phyloP scores from a whole-genome alignment of 2,797 vertebrate species.

The Dendrocincla fuliginosa region DNA sequence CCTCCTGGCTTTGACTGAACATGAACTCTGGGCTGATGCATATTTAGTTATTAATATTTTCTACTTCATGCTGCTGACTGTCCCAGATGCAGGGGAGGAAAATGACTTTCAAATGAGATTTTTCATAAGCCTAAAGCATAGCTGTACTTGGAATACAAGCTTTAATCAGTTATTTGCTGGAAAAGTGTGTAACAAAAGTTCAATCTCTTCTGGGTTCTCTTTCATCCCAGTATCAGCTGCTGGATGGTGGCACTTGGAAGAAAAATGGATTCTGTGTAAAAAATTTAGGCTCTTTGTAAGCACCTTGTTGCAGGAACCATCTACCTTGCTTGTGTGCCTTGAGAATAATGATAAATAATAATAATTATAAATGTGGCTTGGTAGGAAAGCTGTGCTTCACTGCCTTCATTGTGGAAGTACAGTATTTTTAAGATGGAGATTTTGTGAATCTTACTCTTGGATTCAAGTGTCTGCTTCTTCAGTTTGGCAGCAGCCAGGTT shows the following conservation, averaged over 20 bases:
- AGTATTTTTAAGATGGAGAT: neutral
- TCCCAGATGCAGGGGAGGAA: slow-evolving; percentile 12
- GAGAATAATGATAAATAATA: neutral
- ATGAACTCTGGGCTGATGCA: slow-evolving; percentile 1
- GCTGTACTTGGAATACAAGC: neutral
- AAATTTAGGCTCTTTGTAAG: neutral
- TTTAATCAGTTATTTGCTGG: slow-evolving; percentile 33
- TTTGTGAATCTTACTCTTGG: neutral
- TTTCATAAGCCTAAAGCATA: slow-evolving; percentile 27
- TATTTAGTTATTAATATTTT: slow-evolving; percentile 60
- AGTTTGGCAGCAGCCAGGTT: neutral
- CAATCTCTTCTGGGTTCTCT: neutral
- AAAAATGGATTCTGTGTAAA: neutral
- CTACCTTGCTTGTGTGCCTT: neutral
- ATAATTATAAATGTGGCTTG: neutral
- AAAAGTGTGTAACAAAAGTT: neutral
- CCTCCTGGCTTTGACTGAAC: neutral
- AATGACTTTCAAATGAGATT: slow-evolving; percentile 61
- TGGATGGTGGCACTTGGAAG: neutral
- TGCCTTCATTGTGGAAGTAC: neutral
- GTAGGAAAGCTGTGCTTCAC: neutral
- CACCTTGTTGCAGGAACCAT: neutral
- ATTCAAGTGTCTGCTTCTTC: neutral
- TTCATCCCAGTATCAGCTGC: neutral
- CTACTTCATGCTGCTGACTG: neutral